These are phyloP conservation scores for Etheostoma cragini DNA, from an alignment of 2,113 vertebrate genomes.

Conservation along the genomic window DNA sequence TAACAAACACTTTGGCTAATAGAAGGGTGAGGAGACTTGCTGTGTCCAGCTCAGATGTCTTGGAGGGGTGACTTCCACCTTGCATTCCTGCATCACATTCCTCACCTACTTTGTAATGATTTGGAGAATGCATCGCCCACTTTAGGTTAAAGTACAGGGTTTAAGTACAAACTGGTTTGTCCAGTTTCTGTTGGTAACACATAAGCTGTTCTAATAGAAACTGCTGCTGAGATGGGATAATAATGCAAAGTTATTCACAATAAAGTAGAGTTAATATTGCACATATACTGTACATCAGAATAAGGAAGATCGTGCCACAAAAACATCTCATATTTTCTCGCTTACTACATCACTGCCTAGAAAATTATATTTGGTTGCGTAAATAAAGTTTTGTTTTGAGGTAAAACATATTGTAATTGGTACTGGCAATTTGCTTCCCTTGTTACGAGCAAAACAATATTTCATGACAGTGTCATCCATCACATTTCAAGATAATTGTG, in stretches of 20 bases:
- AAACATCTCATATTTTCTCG: background rate
- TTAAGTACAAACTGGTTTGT: background rate
- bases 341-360: background rate
- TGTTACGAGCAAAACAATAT: background rate
- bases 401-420: background rate
- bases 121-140: background rate
- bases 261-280: background rate
- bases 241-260: background rate
- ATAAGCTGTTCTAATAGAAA: background rate
- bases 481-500: background rate
- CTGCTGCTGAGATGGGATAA: background rate
- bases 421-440: background rate
- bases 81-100: conserved; percentile 33
- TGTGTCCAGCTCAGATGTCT: background rate
- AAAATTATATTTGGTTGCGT: background rate
- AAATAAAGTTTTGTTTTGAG: background rate
- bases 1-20: background rate
- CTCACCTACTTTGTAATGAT: conserved; percentile 5
- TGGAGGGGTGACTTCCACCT: conserved; percentile 18
- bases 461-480: background rate
- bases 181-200: background rate
- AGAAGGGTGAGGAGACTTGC: conserved; percentile 13
- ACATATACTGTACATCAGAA: background rate
- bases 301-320: background rate
- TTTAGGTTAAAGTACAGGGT: background rate